These are phyloP conservation scores for Pungitius pungitius DNA, from an alignment of 2,113 vertebrate genomes.

Conservation along the genomic window DNA sequence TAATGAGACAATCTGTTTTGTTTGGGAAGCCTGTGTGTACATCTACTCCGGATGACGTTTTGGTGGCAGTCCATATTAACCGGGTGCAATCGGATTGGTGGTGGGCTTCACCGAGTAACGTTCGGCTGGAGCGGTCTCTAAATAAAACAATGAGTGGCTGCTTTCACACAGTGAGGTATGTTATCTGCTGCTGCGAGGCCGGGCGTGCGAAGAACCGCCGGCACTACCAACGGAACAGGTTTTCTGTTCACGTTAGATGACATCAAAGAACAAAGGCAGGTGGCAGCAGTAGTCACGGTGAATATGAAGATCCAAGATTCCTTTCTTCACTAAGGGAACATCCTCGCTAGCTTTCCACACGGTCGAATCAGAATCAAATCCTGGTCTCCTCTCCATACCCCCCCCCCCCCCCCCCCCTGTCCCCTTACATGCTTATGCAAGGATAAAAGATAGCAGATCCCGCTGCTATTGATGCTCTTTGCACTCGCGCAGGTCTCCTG, in stretches of 20 bases:
- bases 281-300: slow-evolving; percentile 49
- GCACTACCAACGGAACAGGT: slow-evolving; percentile 40
- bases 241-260: slow-evolving; percentile 37
- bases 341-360: slow-evolving; percentile 42
- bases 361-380: slow-evolving; percentile 26
- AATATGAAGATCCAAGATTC: slow-evolving; percentile 67
- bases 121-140: slow-evolving; percentile 43
- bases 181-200: slow-evolving; percentile 33
- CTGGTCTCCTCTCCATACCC: slow-evolving; percentile 22
- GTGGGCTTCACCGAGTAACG: slow-evolving; percentile 66
- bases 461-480: slow-evolving; percentile 24
- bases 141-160: slow-evolving; percentile 36
- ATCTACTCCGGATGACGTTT: slow-evolving; percentile 64
- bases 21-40: slow-evolving; percentile 69
- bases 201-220: slow-evolving; percentile 19
- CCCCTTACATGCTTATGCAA: slow-evolving; percentile 27
- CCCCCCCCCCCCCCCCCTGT: neutral
- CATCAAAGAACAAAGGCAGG: slow-evolving; percentile 42
- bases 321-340: slow-evolving; percentile 41
- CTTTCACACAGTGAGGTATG: slow-evolving; percentile 46
- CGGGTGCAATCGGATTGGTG: slow-evolving; percentile 70
- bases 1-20: slow-evolving; percentile 75
- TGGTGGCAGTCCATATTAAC: slow-evolving; percentile 67
- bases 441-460: slow-evolving; percentile 25
- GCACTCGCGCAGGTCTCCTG: slow-evolving; percentile 28